These are phyloP conservation scores for Lytechinus pictus DNA, from an alignment of 35 echinoderm and acorn worm species.

Conservation along the genomic window DNA sequence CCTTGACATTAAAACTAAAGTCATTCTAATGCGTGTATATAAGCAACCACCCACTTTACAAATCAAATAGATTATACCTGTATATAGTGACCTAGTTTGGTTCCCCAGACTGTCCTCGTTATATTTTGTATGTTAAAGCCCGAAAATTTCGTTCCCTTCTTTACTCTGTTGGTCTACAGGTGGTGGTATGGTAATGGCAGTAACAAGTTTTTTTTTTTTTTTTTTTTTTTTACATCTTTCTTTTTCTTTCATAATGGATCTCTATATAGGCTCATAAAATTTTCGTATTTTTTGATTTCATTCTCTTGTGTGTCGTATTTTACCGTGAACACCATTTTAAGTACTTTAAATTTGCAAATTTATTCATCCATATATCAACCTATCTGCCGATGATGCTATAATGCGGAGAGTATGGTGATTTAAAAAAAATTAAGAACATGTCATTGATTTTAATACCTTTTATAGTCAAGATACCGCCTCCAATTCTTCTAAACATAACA, in stretches of 20 bases:
- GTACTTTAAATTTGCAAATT: too few species aligned
- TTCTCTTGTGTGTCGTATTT: background rate
- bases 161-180: background rate
- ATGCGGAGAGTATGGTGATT: too few species aligned
- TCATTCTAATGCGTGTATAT: conserved; percentile 34
- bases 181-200: background rate
- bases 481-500: too few species aligned
- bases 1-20: background rate
- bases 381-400: too few species aligned
- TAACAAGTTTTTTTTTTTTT: background rate
- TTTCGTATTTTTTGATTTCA: background rate
- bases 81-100: conserved; percentile 24
- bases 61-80: conserved; percentile 39
- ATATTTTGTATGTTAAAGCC: background rate
- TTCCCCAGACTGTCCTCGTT: background rate
- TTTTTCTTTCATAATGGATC: background rate
- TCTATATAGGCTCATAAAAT: background rate
- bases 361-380: too few species aligned
- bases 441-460: too few species aligned
- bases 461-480: too few species aligned
- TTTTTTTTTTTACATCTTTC: background rate
- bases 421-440: too few species aligned
- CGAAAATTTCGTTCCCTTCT: background rate
- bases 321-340: too few species aligned
- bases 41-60: background rate